Conservation (phyloP, 2,797 vertebrate genomes). For the Eospalax fontanierii region DNA sequence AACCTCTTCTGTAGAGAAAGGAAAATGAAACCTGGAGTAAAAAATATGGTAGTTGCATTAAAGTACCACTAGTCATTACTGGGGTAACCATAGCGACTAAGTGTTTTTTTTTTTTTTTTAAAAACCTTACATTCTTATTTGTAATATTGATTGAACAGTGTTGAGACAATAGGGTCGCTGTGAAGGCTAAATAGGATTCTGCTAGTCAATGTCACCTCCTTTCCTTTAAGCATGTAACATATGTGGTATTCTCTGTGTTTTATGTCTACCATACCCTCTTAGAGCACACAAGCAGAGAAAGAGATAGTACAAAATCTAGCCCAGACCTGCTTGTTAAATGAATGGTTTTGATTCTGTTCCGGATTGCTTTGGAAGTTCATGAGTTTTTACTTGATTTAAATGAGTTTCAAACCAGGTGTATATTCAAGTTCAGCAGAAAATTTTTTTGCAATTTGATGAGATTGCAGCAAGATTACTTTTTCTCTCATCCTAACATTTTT, state of each 20-base stretch:
- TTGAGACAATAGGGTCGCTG: background rate
- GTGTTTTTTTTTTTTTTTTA: background rate
- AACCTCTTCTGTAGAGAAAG: constrained; percentile 31
- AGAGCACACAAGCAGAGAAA: background rate
- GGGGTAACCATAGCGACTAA: background rate
- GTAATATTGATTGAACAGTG: constrained; percentile 22
- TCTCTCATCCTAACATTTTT: background rate
- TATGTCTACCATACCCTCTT: background rate
- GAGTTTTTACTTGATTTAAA: constrained; percentile 4
- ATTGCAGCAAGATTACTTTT: background rate
- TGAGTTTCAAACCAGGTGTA: constrained; percentile 17
- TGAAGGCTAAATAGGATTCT: constrained; percentile 29
- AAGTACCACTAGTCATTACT: constrained; percentile 31
- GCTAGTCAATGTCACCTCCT: constrained; percentile 5
- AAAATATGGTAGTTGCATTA: background rate
- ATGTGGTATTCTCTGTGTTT: background rate
- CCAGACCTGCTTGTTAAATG: background rate
- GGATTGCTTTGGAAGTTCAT: constrained; percentile 43
- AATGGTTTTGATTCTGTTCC: constrained; percentile 59
- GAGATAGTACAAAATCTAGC: background rate
- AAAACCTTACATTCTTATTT: constrained; percentile 41
- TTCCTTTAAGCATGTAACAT: background rate
- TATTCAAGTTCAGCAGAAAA: background rate
- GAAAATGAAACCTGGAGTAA: constrained; percentile 11
- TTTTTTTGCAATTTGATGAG: background rate